These are phyloP conservation scores for Entomobrya proxima DNA, from an alignment of 2,888 invertebrate genomes.

Conservation along the genomic window DNA sequence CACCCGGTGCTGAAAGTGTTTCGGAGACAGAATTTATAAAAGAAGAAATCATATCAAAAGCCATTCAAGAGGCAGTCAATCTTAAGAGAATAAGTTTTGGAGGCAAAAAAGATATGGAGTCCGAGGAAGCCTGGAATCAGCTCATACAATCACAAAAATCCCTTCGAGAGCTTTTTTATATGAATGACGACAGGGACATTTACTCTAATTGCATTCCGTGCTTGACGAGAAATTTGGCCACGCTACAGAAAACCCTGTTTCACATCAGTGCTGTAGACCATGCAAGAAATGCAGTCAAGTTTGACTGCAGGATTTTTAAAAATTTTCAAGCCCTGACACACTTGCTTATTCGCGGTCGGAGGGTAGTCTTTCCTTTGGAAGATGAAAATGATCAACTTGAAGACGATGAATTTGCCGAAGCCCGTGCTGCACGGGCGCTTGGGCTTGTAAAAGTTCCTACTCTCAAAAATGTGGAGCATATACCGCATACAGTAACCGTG, in stretches of 20 bases:
- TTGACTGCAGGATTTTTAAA: constrained; percentile 37
- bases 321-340: constrained; percentile 25
- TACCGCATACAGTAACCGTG: constrained; percentile 25
- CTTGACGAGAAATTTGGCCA: constrained; percentile 20
- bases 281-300: neutral
- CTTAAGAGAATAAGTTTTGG: constrained; percentile 48
- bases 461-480: neutral
- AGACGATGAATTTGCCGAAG: neutral
- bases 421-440: too few relatives aligned
- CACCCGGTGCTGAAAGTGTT: constrained; percentile 12
- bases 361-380: neutral
- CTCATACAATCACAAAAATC: constrained; percentile 20
- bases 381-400: neutral
- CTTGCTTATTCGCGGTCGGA: constrained; percentile 46
- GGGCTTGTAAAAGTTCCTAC: constrained; percentile 30
- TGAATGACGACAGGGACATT: constrained; percentile 39
- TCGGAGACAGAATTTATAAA: neutral
- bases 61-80: constrained; percentile 24
- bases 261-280: constrained; percentile 50
- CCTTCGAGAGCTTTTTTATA: constrained; percentile 40
- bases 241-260: constrained; percentile 44
- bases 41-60: neutral
- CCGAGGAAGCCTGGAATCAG: constrained; percentile 36
- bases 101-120: constrained; percentile 11
- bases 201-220: constrained; percentile 17